Base-by-base conservation (phyloP, 2,888 invertebrate genomes). In the Scelioninae gen. 1 region DNA sequence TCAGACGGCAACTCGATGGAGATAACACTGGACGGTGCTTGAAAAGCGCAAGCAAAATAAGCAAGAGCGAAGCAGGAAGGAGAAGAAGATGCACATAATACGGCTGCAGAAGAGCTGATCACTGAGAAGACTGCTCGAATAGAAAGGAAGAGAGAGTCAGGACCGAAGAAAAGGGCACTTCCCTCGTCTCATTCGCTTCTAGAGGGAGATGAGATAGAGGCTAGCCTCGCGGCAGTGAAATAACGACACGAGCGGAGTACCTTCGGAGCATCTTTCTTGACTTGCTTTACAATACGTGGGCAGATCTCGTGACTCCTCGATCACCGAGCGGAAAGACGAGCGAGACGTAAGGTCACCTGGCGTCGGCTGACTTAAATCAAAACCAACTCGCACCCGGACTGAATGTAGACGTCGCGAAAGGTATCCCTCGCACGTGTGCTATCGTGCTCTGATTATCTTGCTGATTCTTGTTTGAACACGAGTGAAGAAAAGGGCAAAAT, bases 151-250 rank as follows among this genome's bases (percentile, higher is more conserved):
- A 71, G 69, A 71, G 79, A 71, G 82, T 81, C 83, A 80, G 75
- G 83, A 85, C 76, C 79, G 69, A 83, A 81, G 77, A 79, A 85
- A 68, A 69, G 81, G 77, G 71, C 82, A 77, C 84, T 83, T 69
- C 53, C 76, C 45, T 79, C 80, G 71, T 78, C 77, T 75, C 66
- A 56, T 66, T 71, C 75, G 78, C 78, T 75, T 79, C 83, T 68
- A 68, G 80, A 83, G 77, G 82, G 82, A 80, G 75, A 84, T 76
- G 81, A 89, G 88, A 89, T 88, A 88, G 88, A 88, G 88, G 85
- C 87, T 86, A 86, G 89, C 90, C 90, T 90, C 85, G 88, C 89
- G 90, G 90, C 89, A 88, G 86, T 89, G 87, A 89, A 90, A 90
- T 90, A 90, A 90, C 90, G 90, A 90, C 90, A 88, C 88, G 88